A percentile compares a stretch with the other conserved stretches of the same genome.
phyloP scores from a whole-genome alignment of 2,888 invertebrate genomes.

The Phragmatobia fuliginosa region DNA sequence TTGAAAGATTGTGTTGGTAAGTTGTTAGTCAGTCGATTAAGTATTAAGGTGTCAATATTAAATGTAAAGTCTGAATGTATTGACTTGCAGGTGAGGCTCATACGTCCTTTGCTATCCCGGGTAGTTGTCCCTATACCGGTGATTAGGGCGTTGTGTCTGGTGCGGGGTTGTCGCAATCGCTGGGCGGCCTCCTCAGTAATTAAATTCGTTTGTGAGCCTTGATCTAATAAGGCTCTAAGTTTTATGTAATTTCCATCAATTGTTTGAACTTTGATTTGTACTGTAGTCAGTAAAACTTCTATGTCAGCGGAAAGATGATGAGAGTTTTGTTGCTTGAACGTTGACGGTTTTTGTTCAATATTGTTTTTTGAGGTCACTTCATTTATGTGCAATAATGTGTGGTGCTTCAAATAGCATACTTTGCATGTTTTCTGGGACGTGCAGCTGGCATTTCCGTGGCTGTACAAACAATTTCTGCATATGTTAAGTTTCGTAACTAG shows the following conservation, averaged over 20 bases:
- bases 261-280: conserved; percentile 8
- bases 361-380: not conserved
- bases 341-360: not conserved
- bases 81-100: not conserved
- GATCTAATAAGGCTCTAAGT: conserved; percentile 16
- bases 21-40: conserved; percentile 1
- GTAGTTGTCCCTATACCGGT: conserved; percentile 15
- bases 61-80: conserved; percentile 1
- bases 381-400: conserved; percentile 19
- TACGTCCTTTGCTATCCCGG: conserved; percentile 14
- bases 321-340: conserved; percentile 3
- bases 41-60: not conserved
- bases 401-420: conserved; percentile 17
- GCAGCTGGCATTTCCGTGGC: not conserved
- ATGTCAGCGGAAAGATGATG: conserved; percentile 11
- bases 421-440: conserved; percentile 15
- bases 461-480: conserved; percentile 22
- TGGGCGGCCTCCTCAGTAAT: conserved; percentile 21
- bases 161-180: conserved; percentile 7
- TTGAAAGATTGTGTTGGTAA: conserved; percentile 5
- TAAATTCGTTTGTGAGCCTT: conserved; percentile 18
- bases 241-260: conserved; percentile 8
- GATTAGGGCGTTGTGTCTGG: conserved; percentile 3
- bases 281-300: conserved; percentile 15
- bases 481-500: conserved; percentile 9